Conservation (phyloP, 2,888 invertebrate species). For the Physocephala rufipes region DNA sequence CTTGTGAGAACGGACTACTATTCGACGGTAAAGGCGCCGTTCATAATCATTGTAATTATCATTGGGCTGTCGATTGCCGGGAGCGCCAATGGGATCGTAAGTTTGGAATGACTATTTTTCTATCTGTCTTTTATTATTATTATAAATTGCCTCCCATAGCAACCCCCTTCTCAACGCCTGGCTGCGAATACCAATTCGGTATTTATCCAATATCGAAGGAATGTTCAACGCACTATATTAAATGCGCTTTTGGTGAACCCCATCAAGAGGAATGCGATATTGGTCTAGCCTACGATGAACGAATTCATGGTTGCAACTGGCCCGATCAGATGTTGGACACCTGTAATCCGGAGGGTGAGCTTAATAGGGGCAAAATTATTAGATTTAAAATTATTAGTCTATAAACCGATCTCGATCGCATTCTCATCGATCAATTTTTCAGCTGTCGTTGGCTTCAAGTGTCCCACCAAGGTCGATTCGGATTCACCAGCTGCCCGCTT, state of each 20-base stretch:
- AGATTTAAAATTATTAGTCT: not conserved
- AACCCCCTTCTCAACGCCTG: slow-evolving; percentile 80
- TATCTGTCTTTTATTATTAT: not conserved
- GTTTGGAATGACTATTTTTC: slow-evolving; percentile 52
- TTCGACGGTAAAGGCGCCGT: slow-evolving; percentile 91
- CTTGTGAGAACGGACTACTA: slow-evolving; percentile 89
- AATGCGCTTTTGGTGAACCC: slow-evolving; percentile 85
- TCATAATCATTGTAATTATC: slow-evolving; percentile 92
- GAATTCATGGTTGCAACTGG: slow-evolving; percentile 92
- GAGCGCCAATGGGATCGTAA: slow-evolving; percentile 82
- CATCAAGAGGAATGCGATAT: slow-evolving; percentile 84
- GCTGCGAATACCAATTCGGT: slow-evolving; percentile 89
- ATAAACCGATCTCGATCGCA: slow-evolving; percentile 8
- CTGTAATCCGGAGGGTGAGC: slow-evolving; percentile 87
- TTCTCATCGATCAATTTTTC: slow-evolving; percentile 44
- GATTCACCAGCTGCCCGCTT: slow-evolving; percentile 85
- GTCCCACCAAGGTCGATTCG: slow-evolving; percentile 84
- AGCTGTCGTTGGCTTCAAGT: slow-evolving; percentile 92
- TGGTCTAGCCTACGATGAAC: slow-evolving; percentile 88
- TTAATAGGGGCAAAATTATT: not conserved
- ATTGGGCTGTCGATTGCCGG: slow-evolving; percentile 92
- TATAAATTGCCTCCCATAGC: slow-evolving; percentile 70
- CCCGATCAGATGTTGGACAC: slow-evolving; percentile 86
- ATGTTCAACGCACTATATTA: slow-evolving; percentile 87
- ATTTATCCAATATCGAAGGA: slow-evolving; percentile 82